These are phyloP conservation scores for Silurus aristotelis DNA, from an alignment of 2,797 vertebrate genomes.

Conservation along the genomic window DNA sequence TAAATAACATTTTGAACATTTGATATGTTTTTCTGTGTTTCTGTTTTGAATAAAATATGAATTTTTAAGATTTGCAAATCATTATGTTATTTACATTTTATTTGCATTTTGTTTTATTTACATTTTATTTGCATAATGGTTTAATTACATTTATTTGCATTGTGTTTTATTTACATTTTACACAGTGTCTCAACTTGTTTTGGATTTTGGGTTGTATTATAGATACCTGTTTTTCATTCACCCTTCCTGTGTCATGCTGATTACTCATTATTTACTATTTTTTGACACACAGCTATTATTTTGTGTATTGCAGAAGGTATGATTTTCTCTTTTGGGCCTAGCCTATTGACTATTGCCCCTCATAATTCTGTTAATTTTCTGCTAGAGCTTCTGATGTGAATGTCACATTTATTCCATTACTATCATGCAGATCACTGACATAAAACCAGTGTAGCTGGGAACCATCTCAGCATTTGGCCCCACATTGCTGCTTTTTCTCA, in stretches of 20 bases:
- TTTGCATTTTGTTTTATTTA: no score
- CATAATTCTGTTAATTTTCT: conserved; percentile 5
- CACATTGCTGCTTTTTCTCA: conserved; percentile 33
- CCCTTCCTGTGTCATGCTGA: not conserved
- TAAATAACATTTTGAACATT: no score
- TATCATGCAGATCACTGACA: conserved; percentile 30
- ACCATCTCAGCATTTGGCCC: not conserved
- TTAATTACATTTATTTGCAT: no score
- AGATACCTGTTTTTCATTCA: not conserved
- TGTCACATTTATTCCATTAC: conserved; percentile 33
- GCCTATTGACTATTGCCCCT: not conserved
- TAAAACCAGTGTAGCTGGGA: conserved; percentile 23
- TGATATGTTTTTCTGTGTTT: no score
- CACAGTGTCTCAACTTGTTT: no score
- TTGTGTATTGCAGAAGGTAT: not conserved
- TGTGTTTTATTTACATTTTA: no score
- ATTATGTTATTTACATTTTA: no score
- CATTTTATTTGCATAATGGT: no score
- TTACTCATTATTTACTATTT: conserved; percentile 2
- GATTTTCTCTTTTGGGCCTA: conserved; percentile 13
- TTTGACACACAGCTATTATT: not conserved
- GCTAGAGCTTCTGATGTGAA: conserved; percentile 20
- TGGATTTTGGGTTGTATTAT: no score
- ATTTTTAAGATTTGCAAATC: no score
- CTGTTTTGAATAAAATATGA: no score